A percentile compares a stretch with the other conserved stretches of the same genome.
Evolutionary conservation across 1,140 invertebrate species (phyloP).

Genomic region (Aphelenchoides fujianensis): DNA sequence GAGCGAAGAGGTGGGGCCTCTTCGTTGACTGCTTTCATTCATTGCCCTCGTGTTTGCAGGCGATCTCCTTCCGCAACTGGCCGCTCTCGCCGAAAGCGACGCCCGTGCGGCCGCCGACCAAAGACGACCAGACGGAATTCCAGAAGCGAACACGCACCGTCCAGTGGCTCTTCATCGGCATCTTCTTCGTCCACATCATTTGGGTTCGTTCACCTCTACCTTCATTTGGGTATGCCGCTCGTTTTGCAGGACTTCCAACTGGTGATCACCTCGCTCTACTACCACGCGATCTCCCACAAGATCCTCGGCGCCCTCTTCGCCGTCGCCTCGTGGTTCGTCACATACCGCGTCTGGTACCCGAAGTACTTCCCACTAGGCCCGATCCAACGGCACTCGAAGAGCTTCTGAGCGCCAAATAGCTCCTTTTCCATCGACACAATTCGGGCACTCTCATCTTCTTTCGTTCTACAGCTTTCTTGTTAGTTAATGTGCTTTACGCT

Average conservation of each 20-base stretch:
- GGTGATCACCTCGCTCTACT: conserved; percentile 56
- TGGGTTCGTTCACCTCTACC: too few relatives aligned
- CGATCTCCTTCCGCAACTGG: conserved; percentile 55
- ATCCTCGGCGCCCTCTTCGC: conserved; percentile 80
- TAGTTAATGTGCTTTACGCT: too few relatives aligned
- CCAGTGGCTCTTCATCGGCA: conserved; percentile 69
- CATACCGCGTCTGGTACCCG: conserved; percentile 78
- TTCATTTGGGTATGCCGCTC: too few relatives aligned
- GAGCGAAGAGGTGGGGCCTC: conserved; percentile 46
- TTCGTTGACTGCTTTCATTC: conserved; percentile 39
- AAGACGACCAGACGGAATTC: conserved; percentile 12
- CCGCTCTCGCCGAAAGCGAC: conserved; percentile 20
- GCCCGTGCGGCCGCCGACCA: conserved; percentile 3
- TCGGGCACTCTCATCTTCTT: too few relatives aligned
- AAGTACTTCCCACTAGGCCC: conserved; percentile 31
- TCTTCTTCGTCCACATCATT: conserved; percentile 48
- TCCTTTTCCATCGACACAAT: background rate
- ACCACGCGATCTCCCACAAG: conserved; percentile 67
- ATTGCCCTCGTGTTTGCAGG: too few relatives aligned
- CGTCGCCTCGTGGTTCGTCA: conserved; percentile 83
- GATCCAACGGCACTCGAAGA: conserved; percentile 30
- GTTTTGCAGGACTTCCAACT: conserved; percentile 56
- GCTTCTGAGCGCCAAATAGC: too few relatives aligned
- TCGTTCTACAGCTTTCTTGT: background rate
- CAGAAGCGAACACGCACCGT: conserved; percentile 75